phyloP scores from a whole-genome alignment of 2,113 vertebrate species.

The Xiphophorus couchianus region DNA sequence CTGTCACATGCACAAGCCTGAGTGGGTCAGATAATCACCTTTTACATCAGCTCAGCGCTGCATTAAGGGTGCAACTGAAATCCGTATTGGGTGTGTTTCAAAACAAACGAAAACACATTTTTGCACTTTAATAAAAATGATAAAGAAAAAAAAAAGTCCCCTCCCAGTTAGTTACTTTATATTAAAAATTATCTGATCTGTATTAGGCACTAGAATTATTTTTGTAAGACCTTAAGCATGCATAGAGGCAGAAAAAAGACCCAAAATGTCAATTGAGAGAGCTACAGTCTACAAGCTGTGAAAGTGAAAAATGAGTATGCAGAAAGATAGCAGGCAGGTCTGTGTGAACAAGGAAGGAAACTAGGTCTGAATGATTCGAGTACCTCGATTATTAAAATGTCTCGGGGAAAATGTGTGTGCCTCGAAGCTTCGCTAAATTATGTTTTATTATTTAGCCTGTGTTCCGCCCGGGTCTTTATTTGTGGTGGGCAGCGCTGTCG shows the following conservation, averaged over 20 bases:
- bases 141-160: not conserved
- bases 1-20: slow-evolving; percentile 6
- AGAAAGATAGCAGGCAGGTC: no score
- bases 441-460: no score
- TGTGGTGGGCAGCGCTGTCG: no score
- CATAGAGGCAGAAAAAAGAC: not conserved
- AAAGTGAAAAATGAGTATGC: not conserved
- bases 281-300: not conserved
- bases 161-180: not conserved
- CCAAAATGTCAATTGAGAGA: not conserved
- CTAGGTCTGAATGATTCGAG: no score
- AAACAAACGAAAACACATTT: not conserved
- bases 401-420: no score
- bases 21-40: slow-evolving; percentile 26
- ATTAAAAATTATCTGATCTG: not conserved
- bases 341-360: no score
- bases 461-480: no score
- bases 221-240: not conserved
- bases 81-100: not conserved
- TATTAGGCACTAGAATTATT: not conserved
- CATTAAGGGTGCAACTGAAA: slow-evolving; percentile 4
- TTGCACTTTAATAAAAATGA: not conserved
- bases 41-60: not conserved
- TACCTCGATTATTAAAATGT: no score
- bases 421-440: no score